These are phyloP conservation scores for Anastrepha ludens DNA, from an alignment of 1,140 invertebrate genomes.

Conservation along the genomic window DNA sequence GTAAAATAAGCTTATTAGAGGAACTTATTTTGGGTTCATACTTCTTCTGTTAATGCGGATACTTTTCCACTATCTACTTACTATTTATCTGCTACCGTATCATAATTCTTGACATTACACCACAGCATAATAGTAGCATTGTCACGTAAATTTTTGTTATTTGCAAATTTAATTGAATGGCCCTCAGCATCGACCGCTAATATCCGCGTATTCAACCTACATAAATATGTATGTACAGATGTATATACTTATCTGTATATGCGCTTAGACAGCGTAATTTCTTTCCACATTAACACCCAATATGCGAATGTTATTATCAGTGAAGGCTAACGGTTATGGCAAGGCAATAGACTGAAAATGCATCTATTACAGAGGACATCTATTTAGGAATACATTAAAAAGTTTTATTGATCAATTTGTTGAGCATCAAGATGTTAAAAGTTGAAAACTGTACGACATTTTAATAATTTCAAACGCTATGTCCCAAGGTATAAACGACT, in stretches of 20 bases:
- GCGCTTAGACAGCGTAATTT: neutral
- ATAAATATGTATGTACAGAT: neutral
- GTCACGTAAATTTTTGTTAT: slow-evolving; percentile 1
- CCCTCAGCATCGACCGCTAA: neutral
- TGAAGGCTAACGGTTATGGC: neutral
- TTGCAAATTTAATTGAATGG: neutral
- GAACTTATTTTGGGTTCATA: too few relatives aligned
- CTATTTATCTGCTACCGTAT: neutral
- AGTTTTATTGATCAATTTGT: slow-evolving; percentile 44
- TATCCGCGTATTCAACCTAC: neutral
- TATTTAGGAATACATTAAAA: slow-evolving; percentile 24
- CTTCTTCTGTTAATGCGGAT: too few relatives aligned
- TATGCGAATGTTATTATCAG: neutral
- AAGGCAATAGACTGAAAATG: neutral
- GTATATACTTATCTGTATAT: neutral
- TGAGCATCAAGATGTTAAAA: slow-evolving; percentile 2
- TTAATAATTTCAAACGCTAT: slow-evolving; percentile 14
- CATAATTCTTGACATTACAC: neutral
- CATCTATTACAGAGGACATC: neutral
- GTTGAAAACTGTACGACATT: neutral
- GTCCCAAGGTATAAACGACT: neutral
- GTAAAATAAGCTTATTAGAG: too few relatives aligned
- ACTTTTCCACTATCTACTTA: neutral
- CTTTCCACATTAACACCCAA: neutral
- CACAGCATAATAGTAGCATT: neutral